Base-by-base conservation (phyloP, 1,140 invertebrate species). In the Reticulitermes speratus region DNA sequence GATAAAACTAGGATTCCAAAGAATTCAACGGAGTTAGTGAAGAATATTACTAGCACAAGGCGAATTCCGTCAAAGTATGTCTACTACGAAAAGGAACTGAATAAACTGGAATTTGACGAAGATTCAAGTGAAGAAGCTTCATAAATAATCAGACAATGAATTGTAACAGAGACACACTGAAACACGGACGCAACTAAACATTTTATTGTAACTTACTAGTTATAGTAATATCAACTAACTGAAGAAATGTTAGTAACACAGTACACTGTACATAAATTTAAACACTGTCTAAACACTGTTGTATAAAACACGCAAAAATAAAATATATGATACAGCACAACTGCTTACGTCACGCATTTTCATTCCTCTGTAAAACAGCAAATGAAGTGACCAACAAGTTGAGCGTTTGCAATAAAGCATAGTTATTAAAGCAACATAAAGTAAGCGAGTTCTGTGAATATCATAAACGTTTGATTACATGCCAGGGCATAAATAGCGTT, bases 1-100 rank as follows among this genome's bases (percentile, higher is more conserved):
- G 89, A 94, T 3, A 92, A 93, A 87, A 93, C 92, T 3, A 92
- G 96, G 87, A 95, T 92, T 6, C 93, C 94, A 1, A 97, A 97
- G 90, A 91, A 93, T 44, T 97, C 96, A 30, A 93, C 94, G 2
- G 23, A 44, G 38, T 44, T 85, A 11, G 38, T 83, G 44, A 83
- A 23, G 44, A 23, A 14, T 11, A 32, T 83, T 38, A 44, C 44
- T 23, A 32, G 25, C 16, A 83, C 82, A 44, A 44, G 32, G 82
- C 21, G 2, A 83, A 9, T 83, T 2, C 38, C 45, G n/a, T 6
- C 3, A 30, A 75, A 75, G 7, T 75, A n/a, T 14, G 25, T 30
- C 9, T 8, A 30, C 65, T 30, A 75, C 16, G 25, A 5, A 30
- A 75, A 75, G 25, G 65, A 75, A 75, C n/a, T 75, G n/a, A 30